phyloP scores from a whole-genome alignment of 2,113 vertebrate genomes.

The Kryptolebias marmoratus region DNA sequence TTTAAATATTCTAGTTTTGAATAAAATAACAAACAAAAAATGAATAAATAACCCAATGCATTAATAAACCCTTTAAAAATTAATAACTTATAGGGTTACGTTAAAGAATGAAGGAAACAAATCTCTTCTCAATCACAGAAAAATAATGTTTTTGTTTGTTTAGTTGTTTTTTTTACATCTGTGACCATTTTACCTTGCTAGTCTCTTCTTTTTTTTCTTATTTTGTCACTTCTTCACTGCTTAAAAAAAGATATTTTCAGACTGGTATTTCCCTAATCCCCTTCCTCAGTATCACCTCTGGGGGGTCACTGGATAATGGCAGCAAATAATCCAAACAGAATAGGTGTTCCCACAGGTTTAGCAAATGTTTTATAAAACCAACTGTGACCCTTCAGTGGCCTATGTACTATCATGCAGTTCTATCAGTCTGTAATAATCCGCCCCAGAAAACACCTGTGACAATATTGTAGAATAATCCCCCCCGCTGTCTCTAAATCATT shows the following conservation, averaged over 20 bases:
- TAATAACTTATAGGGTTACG: too few relatives aligned
- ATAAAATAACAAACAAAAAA: too few relatives aligned
- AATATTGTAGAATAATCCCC: constrained; percentile 72
- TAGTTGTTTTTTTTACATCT: background rate
- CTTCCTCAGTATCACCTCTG: background rate
- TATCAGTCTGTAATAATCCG: constrained; percentile 65
- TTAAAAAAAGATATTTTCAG: background rate
- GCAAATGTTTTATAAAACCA: constrained; percentile 43
- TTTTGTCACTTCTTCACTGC: background rate
- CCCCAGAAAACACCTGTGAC: constrained; percentile 64
- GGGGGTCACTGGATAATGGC: background rate
- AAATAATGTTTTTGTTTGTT: too few relatives aligned
- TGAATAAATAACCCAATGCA: too few relatives aligned
- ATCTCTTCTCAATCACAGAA: too few relatives aligned
- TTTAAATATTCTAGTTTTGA: too few relatives aligned
- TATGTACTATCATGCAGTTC: constrained; percentile 65
- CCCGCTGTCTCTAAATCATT: constrained; percentile 53
- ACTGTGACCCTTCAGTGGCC: constrained; percentile 55
- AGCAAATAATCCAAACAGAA: background rate
- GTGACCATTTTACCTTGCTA: background rate
- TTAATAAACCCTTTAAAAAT: too few relatives aligned
- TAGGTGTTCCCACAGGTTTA: background rate
- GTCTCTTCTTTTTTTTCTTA: background rate
- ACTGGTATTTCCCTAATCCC: background rate
- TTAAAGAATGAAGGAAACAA: too few relatives aligned